A percentile compares a stretch with the other conserved stretches of the same genome.
These are phyloP conservation scores for Sisyra terminalis DNA, from an alignment of 2,888 invertebrate species.

Conservation along the genomic window DNA sequence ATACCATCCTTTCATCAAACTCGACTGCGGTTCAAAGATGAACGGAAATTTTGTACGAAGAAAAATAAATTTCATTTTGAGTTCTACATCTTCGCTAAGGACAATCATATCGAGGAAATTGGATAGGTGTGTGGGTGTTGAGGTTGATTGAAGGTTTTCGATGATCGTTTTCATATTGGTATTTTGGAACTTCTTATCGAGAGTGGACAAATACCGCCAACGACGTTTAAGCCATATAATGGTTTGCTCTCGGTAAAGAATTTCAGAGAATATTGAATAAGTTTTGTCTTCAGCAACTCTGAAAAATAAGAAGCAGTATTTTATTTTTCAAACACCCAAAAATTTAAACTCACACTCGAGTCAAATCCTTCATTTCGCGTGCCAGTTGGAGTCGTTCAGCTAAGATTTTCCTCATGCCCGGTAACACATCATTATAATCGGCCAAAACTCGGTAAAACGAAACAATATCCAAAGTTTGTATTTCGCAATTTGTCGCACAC, in stretches of 20 bases:
- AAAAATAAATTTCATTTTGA: slow-evolving; percentile 22
- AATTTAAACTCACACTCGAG: not conserved
- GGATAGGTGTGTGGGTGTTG: slow-evolving; percentile 11
- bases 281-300: not conserved
- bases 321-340: too few species aligned
- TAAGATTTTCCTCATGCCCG: not conserved
- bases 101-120: slow-evolving; percentile 15
- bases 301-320: not conserved
- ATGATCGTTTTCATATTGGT: not conserved
- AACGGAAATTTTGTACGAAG: slow-evolving; percentile 29
- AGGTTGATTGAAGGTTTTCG: not conserved
- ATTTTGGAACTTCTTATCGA: slow-evolving; percentile 1
- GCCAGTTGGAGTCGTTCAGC: not conserved
- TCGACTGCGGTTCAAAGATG: slow-evolving; percentile 30
- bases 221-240: slow-evolving; percentile 2
- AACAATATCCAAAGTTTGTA: slow-evolving; percentile 30
- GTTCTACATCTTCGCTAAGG: slow-evolving; percentile 14
- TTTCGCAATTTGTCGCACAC: slow-evolving; percentile 34
- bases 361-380: not conserved
- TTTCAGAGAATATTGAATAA: not conserved
- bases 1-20: slow-evolving; percentile 29
- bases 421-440: slow-evolving; percentile 28
- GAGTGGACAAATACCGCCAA: not conserved
- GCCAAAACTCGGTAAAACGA: slow-evolving; percentile 30
- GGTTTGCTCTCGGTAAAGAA: not conserved